Conservation (phyloP, 2,888 invertebrate species). For the Plebejus melissa region DNA sequence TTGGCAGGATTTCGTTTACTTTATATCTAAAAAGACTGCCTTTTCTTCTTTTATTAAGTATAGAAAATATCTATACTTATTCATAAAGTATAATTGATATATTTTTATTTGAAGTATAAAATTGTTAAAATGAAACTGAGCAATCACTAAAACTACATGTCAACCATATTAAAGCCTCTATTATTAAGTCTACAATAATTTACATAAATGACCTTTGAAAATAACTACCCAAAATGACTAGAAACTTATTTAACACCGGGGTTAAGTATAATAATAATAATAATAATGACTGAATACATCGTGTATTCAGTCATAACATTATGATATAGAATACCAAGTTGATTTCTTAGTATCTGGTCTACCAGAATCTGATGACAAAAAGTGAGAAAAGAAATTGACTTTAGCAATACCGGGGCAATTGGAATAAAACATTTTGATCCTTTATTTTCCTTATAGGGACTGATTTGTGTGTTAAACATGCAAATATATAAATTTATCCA, state of each 20-base stretch:
- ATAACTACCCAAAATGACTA: slow-evolving; percentile 28
- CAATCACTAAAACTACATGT: slow-evolving; percentile 6
- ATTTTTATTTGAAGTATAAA: not conserved
- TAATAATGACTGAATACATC: too few species aligned
- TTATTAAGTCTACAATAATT: not conserved
- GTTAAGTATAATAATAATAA: not conserved
- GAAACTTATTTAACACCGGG: not conserved
- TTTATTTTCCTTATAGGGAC: too few species aligned
- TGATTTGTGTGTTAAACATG: too few species aligned
- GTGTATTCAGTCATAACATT: not conserved
- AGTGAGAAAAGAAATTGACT: too few species aligned
- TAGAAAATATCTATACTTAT: not conserved
- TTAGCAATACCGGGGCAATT: too few species aligned
- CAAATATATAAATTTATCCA: too few species aligned
- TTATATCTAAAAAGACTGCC: slow-evolving; percentile 17
- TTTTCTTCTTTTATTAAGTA: not conserved
- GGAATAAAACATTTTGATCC: too few species aligned
- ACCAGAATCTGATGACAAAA: too few species aligned
- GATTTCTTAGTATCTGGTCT: too few species aligned
- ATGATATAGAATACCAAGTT: not conserved
- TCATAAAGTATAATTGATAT: not conserved
- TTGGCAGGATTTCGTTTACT: slow-evolving; percentile 34
- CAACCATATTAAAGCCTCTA: slow-evolving; percentile 18
- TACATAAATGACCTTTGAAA: not conserved
- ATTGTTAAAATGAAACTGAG: not conserved